Evolutionary conservation across 2,888 invertebrate species (phyloP).

Genomic region (Drosophila ezoana): DNA sequence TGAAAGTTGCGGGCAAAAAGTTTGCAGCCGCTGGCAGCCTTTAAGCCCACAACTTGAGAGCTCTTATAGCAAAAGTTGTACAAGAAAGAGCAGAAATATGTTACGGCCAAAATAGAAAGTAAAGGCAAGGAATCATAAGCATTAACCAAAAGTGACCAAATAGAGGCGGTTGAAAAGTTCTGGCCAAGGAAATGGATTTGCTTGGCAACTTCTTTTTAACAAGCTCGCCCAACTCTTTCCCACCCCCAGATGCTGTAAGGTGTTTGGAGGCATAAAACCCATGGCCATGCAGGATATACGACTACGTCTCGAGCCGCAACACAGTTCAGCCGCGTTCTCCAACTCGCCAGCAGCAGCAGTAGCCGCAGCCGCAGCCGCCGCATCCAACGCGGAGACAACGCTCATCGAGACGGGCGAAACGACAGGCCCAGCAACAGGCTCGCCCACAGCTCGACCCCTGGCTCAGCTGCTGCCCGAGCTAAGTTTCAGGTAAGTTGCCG

Average conservation of each 20-base stretch:
- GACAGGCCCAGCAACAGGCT: slow-evolving; percentile 14
- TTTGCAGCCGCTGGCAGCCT: slow-evolving; percentile 42
- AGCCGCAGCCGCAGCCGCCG: slow-evolving; percentile 35
- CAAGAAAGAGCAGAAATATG: slow-evolving; percentile 40
- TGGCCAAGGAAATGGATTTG: slow-evolving; percentile 40
- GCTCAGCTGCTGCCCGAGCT: slow-evolving; percentile 68
- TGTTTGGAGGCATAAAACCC: slow-evolving; percentile 19
- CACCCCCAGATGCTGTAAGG: slow-evolving; percentile 59
- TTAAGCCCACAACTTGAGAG: slow-evolving; percentile 42
- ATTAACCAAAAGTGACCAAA: slow-evolving; percentile 62
- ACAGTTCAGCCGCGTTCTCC: slow-evolving; percentile 66
- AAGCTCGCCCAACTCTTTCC: slow-evolving; percentile 31
- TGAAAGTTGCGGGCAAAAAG: slow-evolving; percentile 59
- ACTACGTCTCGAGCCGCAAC: slow-evolving; percentile 82
- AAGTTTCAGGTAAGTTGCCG: slow-evolving; percentile 70
- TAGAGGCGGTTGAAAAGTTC: slow-evolving; percentile 25
- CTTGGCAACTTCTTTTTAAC: slow-evolving; percentile 40
- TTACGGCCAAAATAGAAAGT: neutral
- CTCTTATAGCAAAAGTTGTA: slow-evolving; percentile 56
- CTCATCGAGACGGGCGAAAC: slow-evolving; percentile 62
- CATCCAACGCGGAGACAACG: slow-evolving; percentile 63
- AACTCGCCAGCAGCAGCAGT: slow-evolving; percentile 20
- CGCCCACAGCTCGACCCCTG: slow-evolving; percentile 41
- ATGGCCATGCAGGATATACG: slow-evolving; percentile 84
- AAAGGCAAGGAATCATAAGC: slow-evolving; percentile 59